phyloP scores from a whole-genome alignment of 2,113 vertebrate species.

The Trachemys scripta region DNA sequence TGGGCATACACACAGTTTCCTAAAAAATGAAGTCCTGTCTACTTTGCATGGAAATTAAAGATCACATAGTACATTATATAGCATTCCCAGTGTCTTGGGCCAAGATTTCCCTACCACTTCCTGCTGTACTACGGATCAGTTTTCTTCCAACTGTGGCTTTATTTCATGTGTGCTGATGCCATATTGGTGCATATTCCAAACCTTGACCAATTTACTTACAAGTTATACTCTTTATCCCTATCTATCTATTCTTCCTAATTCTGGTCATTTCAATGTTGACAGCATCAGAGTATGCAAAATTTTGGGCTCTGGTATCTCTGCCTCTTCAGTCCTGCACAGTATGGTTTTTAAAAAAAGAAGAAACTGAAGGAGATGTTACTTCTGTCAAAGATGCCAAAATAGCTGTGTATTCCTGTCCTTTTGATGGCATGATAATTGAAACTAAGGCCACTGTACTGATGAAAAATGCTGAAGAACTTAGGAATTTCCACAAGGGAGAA shows the following conservation, averaged over 20 bases:
- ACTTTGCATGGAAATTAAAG: neutral
- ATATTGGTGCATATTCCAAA: neutral
- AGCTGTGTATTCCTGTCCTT: constrained; percentile 95
- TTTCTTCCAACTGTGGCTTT: neutral
- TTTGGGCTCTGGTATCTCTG: constrained; percentile 88
- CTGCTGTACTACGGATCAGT: neutral
- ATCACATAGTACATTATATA: neutral
- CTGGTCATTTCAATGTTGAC: no score
- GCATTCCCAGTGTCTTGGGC: no score
- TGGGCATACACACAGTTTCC: neutral
- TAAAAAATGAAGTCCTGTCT: neutral
- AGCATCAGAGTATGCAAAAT: no score
- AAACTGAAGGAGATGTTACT: constrained; percentile 93
- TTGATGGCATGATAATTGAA: constrained; percentile 96
- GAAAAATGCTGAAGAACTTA: constrained; percentile 92
- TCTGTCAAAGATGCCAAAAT: constrained; percentile 97
- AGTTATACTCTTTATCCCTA: neutral
- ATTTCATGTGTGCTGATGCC: neutral
- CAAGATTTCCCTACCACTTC: neutral
- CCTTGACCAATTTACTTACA: neutral
- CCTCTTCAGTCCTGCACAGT: constrained; percentile 93
- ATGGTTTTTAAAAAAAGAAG: constrained; percentile 97
- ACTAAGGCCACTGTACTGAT: constrained; percentile 94
- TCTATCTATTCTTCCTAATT: neutral
- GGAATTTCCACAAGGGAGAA: constrained; percentile 96